These are phyloP conservation scores for Pseudococcus viburni DNA, from an alignment of 2,888 invertebrate species.

Conservation along the genomic window DNA sequence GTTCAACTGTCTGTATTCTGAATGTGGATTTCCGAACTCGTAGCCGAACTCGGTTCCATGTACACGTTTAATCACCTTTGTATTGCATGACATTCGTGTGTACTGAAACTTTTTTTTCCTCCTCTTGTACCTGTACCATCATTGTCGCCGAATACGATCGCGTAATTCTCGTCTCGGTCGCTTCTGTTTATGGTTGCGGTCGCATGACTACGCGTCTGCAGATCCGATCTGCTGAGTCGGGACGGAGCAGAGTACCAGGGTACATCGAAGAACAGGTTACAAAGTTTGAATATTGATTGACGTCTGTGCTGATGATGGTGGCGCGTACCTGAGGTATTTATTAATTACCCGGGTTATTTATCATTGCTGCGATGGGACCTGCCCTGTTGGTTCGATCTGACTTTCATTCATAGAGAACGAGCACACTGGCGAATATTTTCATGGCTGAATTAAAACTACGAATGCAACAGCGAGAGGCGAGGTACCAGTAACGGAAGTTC, in stretches of 20 bases:
- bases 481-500: constrained; percentile 15
- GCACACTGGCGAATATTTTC: background rate
- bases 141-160: constrained; percentile 8
- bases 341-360: constrained; percentile 5
- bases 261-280: constrained; percentile 12
- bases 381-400: background rate
- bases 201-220: background rate
- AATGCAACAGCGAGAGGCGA: background rate
- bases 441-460: background rate
- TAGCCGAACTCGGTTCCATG: background rate
- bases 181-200: constrained; percentile 59
- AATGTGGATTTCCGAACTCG: background rate
- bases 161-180: constrained; percentile 25
- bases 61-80: constrained; percentile 58
- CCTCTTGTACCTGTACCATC: background rate
- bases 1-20: background rate
- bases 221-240: too few relatives aligned
- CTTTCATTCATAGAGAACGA: background rate
- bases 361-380: background rate
- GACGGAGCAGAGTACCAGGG: background rate
- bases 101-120: constrained; percentile 34
- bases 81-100: constrained; percentile 51
- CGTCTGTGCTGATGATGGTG: background rate
- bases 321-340: constrained; percentile 18
- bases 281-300: constrained; percentile 48